A percentile compares a stretch with the other conserved stretches of the same genome.
phyloP scores from a whole-genome alignment of 2,113 vertebrate genomes.

The Caracal caracal region DNA sequence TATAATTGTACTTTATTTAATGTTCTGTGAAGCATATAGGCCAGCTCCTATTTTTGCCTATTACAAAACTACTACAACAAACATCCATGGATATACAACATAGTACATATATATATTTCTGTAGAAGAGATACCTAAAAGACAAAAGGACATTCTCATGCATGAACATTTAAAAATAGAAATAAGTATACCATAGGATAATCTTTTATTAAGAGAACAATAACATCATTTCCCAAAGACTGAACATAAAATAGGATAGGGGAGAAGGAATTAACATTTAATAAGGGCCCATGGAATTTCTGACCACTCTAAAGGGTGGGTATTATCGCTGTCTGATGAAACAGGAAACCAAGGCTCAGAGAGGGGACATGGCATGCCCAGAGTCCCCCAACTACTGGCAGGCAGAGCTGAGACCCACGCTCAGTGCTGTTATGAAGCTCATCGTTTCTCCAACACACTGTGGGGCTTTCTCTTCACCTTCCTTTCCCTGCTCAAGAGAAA shows the following conservation, averaged over 20 bases:
- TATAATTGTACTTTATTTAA: neutral
- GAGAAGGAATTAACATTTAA: neutral
- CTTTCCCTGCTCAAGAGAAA: neutral
- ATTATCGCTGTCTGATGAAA: neutral
- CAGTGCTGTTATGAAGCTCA: neutral
- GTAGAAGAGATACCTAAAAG: neutral
- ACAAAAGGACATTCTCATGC: neutral
- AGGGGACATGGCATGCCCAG: no score
- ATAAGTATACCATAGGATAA: neutral
- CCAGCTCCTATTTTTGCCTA: neutral
- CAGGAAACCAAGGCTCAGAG: neutral
- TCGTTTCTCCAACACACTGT: neutral
- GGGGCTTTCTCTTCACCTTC: neutral
- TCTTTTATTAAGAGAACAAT: slow-evolving; percentile 4
- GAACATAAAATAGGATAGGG: neutral
- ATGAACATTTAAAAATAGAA: neutral
- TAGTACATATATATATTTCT: neutral
- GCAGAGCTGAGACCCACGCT: neutral
- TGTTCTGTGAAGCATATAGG: neutral
- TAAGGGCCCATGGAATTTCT: neutral
- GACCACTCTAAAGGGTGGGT: neutral
- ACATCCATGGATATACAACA: neutral
- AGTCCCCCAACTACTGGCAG: neutral
- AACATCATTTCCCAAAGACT: neutral
- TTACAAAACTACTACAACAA: neutral